Conservation (phyloP, 92 coral and sea anemone species). For the Parazoanthus atlanticus region DNA sequence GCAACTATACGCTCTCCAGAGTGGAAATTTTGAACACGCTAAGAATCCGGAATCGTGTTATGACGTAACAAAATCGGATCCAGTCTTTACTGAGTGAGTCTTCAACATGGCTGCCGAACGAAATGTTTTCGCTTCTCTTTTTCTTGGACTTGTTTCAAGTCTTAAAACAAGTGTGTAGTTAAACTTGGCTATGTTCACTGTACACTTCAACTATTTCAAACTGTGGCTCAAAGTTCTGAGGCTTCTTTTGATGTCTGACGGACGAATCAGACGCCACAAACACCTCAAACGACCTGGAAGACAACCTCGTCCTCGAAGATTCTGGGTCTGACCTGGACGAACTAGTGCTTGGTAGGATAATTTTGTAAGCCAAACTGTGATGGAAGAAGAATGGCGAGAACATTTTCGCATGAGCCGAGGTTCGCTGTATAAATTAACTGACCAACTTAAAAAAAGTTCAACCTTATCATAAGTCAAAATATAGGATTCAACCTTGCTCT, state of each 20-base stretch:
- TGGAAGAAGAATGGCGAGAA: conserved; percentile 35
- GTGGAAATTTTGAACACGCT: too few species aligned
- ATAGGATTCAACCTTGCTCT: background rate
- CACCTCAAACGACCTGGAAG: background rate
- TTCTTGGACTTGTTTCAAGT: too few species aligned
- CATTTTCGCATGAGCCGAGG: conserved; percentile 30
- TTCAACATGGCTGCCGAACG: too few species aligned
- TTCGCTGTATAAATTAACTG: conserved; percentile 12
- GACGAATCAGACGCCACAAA: background rate
- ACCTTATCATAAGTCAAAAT: background rate
- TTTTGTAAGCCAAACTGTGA: conserved; percentile 5
- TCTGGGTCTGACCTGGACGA: conserved; percentile 28
- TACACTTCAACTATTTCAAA: background rate
- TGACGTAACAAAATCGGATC: too few species aligned
- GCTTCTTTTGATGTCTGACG: background rate
- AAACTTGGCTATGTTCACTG: too few species aligned
- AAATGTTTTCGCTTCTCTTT: too few species aligned
- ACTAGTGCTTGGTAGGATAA: conserved; percentile 40
- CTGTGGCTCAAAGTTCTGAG: background rate
- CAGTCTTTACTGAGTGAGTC: too few species aligned
- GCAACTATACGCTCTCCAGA: too few species aligned
- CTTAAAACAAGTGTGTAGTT: too few species aligned
- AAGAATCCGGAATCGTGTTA: too few species aligned
- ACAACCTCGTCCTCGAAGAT: conserved; percentile 26
- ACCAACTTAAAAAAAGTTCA: too few species aligned